Evolutionary conservation across 2,113 vertebrate species (phyloP).

Genomic region (Hemicordylus capensis): DNA sequence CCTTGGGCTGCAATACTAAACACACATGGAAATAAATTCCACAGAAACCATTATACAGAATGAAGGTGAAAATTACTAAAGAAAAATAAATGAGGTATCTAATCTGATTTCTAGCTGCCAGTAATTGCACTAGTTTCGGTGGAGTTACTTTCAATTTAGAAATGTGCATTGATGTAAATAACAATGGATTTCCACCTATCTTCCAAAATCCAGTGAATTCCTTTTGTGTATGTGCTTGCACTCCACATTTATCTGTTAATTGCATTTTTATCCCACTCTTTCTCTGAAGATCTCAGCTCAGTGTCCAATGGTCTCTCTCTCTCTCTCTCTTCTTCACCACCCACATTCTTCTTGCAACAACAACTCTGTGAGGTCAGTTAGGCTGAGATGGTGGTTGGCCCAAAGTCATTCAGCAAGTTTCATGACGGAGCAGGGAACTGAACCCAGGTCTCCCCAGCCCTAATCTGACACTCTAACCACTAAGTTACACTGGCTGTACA

Average conservation of each 20-base stretch:
- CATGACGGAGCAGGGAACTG: background rate
- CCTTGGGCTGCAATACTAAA: background rate
- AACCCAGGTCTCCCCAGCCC: background rate
- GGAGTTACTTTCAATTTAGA: conserved; percentile 17
- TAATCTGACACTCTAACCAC: background rate
- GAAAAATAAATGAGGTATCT: conserved; percentile 1
- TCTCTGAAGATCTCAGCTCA: background rate
- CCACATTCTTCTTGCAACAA: background rate
- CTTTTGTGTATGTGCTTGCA: background rate
- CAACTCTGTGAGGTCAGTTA: background rate
- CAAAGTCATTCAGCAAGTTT: background rate
- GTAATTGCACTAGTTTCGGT: conserved; percentile 16
- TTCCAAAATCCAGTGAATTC: conserved; percentile 26
- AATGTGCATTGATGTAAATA: background rate
- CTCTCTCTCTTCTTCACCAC: too few species aligned
- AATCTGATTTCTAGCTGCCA: conserved; percentile 4
- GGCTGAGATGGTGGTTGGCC: background rate
- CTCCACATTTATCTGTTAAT: background rate
- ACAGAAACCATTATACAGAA: background rate
- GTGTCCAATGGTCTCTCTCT: background rate
- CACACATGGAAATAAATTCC: background rate
- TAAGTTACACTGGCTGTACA: background rate
- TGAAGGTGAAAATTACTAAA: background rate
- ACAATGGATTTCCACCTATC: conserved; percentile 18
- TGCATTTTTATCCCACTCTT: background rate